Evolutionary conservation across 2,113 vertebrate species (phyloP), one percentile per base, ranked within the genome.

Genomic region (Tapirus terrestris): DNA sequence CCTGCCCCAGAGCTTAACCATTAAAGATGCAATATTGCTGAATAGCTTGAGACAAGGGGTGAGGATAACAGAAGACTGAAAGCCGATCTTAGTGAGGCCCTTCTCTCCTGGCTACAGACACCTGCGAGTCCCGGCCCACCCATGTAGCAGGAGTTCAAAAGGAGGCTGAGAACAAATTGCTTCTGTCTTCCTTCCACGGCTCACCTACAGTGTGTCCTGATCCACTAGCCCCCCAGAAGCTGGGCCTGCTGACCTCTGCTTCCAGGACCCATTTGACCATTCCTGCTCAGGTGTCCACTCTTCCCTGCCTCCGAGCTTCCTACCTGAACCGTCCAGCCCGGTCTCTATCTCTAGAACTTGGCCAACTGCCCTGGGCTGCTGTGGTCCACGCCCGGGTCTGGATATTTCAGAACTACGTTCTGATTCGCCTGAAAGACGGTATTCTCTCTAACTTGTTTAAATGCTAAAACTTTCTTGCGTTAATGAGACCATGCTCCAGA

Each of bases 11-110:
- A 96, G 93, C 96, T 96, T 98, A 97, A 92, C 94, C 95, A 98
- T 97, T 98, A 98, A 97, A 97, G 97, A 98, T 94, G 87, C 97
- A 96, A 96, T 97, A 96, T 96, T 89, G 80, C 95, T 97, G 95
- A 97, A 94, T 92, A 89, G 96, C 92, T 89, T 65, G 73, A 97
- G 96, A 96, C 92, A 90, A 97, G 96, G 45, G 70, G 56, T 81
- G 92, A 97, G 83, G 96, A 89, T 87, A 98, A 93, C 89, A 97
- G 95, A 88, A 97, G 97, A 85, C 60, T 81, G 96, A 98, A 98
- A 98, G 80, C 82, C 86, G 95, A 98, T 98, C 96, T 96, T 48
- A 85, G 92, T 0, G 25, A 96, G 94, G 83, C 92, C 94, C 93
- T 56, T 92, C 92, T 96, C 58, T 95, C 83, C 76, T 88, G 75